phyloP scores from a whole-genome alignment of 2,888 invertebrate species.

The Nezara viridula region DNA sequence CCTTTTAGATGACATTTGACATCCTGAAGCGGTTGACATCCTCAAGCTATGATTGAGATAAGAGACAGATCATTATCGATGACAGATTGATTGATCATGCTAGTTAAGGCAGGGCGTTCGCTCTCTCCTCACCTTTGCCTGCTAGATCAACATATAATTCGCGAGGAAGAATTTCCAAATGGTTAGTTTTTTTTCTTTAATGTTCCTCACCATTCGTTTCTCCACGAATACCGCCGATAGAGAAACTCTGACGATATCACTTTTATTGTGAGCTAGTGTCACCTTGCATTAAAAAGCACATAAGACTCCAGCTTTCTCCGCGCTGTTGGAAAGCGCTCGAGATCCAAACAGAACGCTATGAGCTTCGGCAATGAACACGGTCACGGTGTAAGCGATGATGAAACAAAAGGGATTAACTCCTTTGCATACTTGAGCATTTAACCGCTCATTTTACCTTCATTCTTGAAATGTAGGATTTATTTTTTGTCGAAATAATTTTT shows the following conservation, averaged over 20 bases:
- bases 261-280: slow-evolving; percentile 40
- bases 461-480: too few relatives aligned
- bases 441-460: not conserved
- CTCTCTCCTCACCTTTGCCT: slow-evolving; percentile 23
- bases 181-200: not conserved
- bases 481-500: too few relatives aligned
- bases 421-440: not conserved
- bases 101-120: not conserved
- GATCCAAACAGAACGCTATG: slow-evolving; percentile 14
- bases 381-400: not conserved
- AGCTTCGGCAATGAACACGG: slow-evolving; percentile 30
- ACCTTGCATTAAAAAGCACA: slow-evolving; percentile 51
- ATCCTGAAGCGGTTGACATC: not conserved
- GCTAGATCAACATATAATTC: not conserved
- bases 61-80: not conserved
- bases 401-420: not conserved
- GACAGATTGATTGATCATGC: slow-evolving; percentile 30
- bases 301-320: slow-evolving; percentile 51
- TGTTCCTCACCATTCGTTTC: slow-evolving; percentile 14
- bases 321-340: slow-evolving; percentile 45
- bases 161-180: not conserved
- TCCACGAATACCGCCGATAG: slow-evolving; percentile 27
- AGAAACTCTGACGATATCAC: slow-evolving; percentile 47
- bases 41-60: too few relatives aligned
- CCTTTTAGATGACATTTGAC: not conserved